These are phyloP conservation scores for Cephus pygmeus DNA, from an alignment of 2,888 invertebrate genomes.

Conservation along the genomic window DNA sequence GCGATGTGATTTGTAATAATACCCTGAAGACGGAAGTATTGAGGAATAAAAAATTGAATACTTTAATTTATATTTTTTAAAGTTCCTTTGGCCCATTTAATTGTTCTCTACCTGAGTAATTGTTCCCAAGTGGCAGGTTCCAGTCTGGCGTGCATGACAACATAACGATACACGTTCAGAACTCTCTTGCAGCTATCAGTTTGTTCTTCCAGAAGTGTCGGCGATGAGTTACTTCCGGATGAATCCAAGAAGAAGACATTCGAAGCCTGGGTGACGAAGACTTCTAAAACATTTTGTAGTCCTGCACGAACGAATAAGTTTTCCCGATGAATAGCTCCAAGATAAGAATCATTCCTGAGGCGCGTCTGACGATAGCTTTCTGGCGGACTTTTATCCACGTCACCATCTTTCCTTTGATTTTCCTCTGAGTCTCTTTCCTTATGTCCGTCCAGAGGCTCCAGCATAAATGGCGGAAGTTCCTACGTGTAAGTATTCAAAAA, in stretches of 20 bases:
- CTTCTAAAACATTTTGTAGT: conserved; percentile 83
- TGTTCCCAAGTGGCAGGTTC: conserved; percentile 90
- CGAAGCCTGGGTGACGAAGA: conserved; percentile 95
- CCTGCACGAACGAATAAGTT: conserved; percentile 85
- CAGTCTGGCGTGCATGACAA: conserved; percentile 97
- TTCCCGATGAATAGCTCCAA: conserved; percentile 85
- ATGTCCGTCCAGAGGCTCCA: conserved; percentile 72
- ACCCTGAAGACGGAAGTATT: conserved; percentile 66
- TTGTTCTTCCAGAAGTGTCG: conserved; percentile 87
- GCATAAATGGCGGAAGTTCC: conserved; percentile 84
- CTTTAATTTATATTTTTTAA: not conserved
- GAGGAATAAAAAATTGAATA: not conserved
- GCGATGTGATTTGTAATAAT: conserved; percentile 89
- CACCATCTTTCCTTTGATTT: conserved; percentile 50
- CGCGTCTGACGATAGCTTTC: conserved; percentile 66
- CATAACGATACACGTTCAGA: conserved; percentile 93
- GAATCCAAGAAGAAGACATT: conserved; percentile 88
- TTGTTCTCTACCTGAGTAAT: conserved; percentile 52
- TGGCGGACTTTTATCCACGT: conserved; percentile 56
- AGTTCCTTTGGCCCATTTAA: not conserved
- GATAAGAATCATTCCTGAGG: conserved; percentile 85
- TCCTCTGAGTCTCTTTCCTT: conserved; percentile 58
- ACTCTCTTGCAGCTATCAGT: conserved; percentile 97
- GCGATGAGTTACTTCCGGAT: conserved; percentile 67
- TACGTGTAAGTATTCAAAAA: conserved; percentile 65